These are phyloP conservation scores for Blastobasis lacticolella DNA, from an alignment of 2,888 invertebrate genomes.

Conservation along the genomic window DNA sequence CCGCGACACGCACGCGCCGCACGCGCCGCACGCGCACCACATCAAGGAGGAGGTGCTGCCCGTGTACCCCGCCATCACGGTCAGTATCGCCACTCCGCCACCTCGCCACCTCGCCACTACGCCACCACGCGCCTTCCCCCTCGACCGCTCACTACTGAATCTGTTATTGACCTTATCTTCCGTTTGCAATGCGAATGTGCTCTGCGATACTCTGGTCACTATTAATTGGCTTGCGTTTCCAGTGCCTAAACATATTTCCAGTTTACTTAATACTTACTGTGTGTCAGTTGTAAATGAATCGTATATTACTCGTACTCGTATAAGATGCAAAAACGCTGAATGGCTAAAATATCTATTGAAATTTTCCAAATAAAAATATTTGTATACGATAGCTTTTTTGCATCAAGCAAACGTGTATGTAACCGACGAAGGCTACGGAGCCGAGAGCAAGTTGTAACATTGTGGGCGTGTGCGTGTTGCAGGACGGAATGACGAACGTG, in stretches of 20 bases:
- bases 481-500: constrained; percentile 75
- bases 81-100: constrained; percentile 44
- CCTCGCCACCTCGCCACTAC: constrained; percentile 1
- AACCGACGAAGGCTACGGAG: too few species aligned
- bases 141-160: too few species aligned
- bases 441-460: constrained; percentile 8
- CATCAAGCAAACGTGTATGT: too few species aligned
- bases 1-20: constrained; percentile 82
- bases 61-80: constrained; percentile 61
- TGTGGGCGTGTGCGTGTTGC: constrained; percentile 45
- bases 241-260: too few species aligned
- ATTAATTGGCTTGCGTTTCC: too few species aligned
- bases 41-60: constrained; percentile 81
- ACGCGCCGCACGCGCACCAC: constrained; percentile 86
- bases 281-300: too few species aligned
- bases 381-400: too few species aligned
- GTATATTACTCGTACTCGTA: too few species aligned
- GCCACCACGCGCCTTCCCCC: neutral
- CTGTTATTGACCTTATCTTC: constrained; percentile 2
- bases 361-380: too few species aligned
- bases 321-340: too few species aligned
- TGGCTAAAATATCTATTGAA: too few species aligned
- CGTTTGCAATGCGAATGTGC: constrained; percentile 42
- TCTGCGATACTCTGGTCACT: constrained; percentile 25
- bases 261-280: too few species aligned